Evolutionary conservation across 2,113 vertebrate genomes (phyloP), one percentile per base, ranked within the genome.

Genomic region (Salminus brasiliensis): DNA sequence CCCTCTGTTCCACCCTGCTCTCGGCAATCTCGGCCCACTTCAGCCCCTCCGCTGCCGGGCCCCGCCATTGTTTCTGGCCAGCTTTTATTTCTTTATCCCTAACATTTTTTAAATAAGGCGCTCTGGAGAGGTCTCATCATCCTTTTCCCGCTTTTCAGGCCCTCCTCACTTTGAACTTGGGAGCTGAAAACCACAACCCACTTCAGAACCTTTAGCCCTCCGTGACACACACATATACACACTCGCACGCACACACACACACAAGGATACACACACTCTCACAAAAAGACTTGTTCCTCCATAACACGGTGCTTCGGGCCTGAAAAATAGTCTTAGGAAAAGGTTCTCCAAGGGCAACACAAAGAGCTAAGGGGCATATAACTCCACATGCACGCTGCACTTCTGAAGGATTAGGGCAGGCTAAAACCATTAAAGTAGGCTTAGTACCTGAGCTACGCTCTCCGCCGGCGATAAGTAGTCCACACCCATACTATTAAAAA

Each of bases 21-120:
- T 88, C 89, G 79, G 89, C 91, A 94, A 93, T 94, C 93, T 92
- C 86, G 83, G 88, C 83, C 88, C 93, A 92, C 92, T 94, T 93
- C 92, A 93, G 88, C 87, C 76, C 62, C 79, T 76, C 69, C 68
- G 87, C 90, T 88, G 87, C 76, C 80, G 80, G 81, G 82, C 75
- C 12, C 30, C 34, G 71, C 87, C 87, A 91, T 93, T 93, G 91
- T 92, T 90, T 90, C 91, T 89, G 83, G 81, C 81, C 87, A 80
- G 88, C 88, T 89, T 87, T 88, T 85, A 85, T 90, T 92, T 92
- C 89, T 93, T 93, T 88, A 90, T 87, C 79, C 78, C 87, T 88
- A 88, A 91, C 86, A 89, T 91, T 85, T 89, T 88, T 90, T 68
- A 87, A 84, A 83, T 84, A 86, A 89, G 83, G 79, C 87, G 88